Evolutionary conservation across 1,140 invertebrate species (phyloP).

Genomic region (Diabrotica undecimpunctata): DNA sequence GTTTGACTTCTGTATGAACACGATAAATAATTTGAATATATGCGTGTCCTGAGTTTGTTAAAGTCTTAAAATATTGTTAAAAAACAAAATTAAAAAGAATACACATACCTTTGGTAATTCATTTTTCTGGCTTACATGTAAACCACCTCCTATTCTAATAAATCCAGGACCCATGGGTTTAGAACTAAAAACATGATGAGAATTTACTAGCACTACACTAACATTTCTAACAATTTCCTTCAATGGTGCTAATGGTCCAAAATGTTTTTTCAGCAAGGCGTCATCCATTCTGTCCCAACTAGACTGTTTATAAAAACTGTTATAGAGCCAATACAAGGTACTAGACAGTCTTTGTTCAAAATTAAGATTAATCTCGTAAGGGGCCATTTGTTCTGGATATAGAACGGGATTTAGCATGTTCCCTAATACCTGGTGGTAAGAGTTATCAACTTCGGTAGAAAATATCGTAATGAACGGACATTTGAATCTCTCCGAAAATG

Average conservation of each 20-base stretch:
- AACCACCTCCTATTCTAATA: constrained; percentile 31
- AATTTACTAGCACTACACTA: constrained; percentile 23
- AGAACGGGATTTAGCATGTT: constrained; percentile 24
- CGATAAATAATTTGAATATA: too few species aligned
- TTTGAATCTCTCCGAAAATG: constrained; percentile 31
- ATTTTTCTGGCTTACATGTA: constrained; percentile 15
- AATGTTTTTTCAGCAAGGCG: constrained; percentile 43
- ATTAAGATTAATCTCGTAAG: constrained; percentile 41
- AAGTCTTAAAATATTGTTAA: too few species aligned
- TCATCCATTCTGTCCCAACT: constrained; percentile 31
- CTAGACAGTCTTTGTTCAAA: constrained; percentile 46
- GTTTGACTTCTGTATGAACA: too few species aligned
- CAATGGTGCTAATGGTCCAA: constrained; percentile 42
- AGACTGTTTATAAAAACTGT: neutral
- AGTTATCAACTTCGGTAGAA: constrained; percentile 4
- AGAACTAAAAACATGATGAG: constrained; percentile 13
- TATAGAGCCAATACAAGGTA: constrained; percentile 16
- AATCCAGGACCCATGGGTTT: constrained; percentile 9
- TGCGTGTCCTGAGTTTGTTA: too few species aligned
- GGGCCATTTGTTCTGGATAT: constrained; percentile 21
- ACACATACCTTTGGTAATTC: constrained; percentile 12
- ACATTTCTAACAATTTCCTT: constrained; percentile 24
- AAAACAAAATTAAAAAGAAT: too few species aligned
- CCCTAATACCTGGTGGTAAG: constrained; percentile 20
- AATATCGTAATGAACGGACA: constrained; percentile 15